Conservation (phyloP, 2,888 invertebrate genomes). For the Eucriotettix oculatus region DNA sequence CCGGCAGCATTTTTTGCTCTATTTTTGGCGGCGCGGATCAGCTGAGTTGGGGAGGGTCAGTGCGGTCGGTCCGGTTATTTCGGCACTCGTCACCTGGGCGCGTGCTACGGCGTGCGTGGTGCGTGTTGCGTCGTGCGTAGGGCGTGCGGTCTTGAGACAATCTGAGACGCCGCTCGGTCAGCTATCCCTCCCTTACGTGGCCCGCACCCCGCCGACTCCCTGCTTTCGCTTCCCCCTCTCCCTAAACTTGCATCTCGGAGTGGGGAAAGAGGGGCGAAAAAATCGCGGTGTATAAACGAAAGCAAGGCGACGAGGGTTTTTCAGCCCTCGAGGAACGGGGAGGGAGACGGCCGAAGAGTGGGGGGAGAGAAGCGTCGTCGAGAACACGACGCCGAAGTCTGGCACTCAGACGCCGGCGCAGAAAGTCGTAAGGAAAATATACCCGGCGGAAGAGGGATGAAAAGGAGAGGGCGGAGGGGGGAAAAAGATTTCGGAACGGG, state of each 20-base stretch:
- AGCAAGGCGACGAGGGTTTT: slow-evolving; percentile 9
- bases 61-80: background rate
- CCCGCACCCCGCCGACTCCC: background rate
- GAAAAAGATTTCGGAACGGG: slow-evolving; percentile 7
- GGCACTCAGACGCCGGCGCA: slow-evolving; percentile 3
- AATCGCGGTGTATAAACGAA: slow-evolving; percentile 6
- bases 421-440: slow-evolving; percentile 7
- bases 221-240: background rate
- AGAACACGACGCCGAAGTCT: slow-evolving; percentile 10
- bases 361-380: slow-evolving; percentile 7
- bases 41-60: background rate
- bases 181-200: background rate
- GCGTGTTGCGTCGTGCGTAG: background rate
- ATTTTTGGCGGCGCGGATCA: background rate
- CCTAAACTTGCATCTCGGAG: slow-evolving; percentile 1
- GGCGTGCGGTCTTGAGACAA: background rate
- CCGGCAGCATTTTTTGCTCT: no score
- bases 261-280: slow-evolving; percentile 5
- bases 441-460: background rate
- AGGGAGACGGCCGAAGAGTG: slow-evolving; percentile 7
- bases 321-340: slow-evolving; percentile 8
- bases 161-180: background rate
- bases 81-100: background rate
- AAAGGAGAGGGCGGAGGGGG: slow-evolving; percentile 1
- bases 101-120: background rate